Percentiles rank a stretch among this genome's conserved stretches.
phyloP scores from a whole-genome alignment of 1,140 invertebrate species.

The Nixonia krombeini region DNA sequence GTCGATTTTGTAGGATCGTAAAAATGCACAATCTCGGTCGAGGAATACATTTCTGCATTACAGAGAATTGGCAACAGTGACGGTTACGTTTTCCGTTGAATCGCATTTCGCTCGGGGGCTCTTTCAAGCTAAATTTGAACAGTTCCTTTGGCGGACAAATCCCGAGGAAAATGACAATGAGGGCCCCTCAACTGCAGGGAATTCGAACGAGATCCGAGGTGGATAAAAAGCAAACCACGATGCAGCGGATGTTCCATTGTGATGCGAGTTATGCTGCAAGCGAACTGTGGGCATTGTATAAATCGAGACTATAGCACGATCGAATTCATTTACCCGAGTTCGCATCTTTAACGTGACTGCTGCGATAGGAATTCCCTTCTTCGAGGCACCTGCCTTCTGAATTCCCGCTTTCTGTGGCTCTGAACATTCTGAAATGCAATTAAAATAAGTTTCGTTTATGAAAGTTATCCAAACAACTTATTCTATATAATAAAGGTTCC shows the following conservation, averaged over 20 bases:
- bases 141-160: not conserved
- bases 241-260: slow-evolving; percentile 45
- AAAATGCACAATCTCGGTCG: not conserved
- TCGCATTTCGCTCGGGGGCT: not conserved
- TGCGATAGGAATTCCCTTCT: slow-evolving; percentile 18
- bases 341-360: not conserved
- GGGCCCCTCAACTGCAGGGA: slow-evolving; percentile 12
- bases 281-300: slow-evolving; percentile 27
- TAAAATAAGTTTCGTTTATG: too few species aligned
- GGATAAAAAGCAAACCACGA: slow-evolving; percentile 25
- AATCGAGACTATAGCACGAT: slow-evolving; percentile 14
- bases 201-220: slow-evolving; percentile 41
- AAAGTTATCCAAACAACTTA: too few species aligned
- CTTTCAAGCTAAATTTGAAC: not conserved
- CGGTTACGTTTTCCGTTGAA: too few species aligned
- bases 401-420: slow-evolving; percentile 2
- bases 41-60: not conserved
- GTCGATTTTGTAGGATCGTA: too few species aligned
- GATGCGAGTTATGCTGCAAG: slow-evolving; percentile 35
- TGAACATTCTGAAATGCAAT: too few species aligned
- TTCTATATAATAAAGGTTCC: too few species aligned
- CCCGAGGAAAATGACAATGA: slow-evolving; percentile 33
- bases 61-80: not conserved
- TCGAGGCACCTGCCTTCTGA: too few species aligned
- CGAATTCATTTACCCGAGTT: slow-evolving; percentile 20